Percentiles rank a stretch among this genome's conserved stretches.
phyloP scores from a whole-genome alignment of 23 tunicate genomes.

The Oikopleura vanhoeffeni region DNA sequence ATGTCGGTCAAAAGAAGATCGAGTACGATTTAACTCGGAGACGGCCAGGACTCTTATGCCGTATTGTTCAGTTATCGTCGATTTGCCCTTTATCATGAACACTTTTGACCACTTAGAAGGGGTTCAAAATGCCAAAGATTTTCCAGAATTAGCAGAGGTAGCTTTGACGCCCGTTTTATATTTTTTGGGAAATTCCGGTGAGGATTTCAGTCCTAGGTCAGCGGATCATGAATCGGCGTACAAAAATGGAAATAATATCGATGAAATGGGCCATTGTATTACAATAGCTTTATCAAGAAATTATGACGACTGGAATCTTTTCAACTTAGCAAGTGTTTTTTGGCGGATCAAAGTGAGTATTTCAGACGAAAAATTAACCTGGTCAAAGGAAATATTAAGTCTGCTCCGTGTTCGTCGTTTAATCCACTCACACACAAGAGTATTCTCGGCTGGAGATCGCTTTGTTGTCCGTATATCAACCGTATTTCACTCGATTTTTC shows the following conservation, averaged over 20 bases:
- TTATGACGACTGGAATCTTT: conserved; percentile 52
- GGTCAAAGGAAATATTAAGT: too few relatives aligned
- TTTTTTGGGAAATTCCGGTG: conserved; percentile 29
- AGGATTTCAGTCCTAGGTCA: conserved; percentile 35
- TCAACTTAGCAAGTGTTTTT: conserved; percentile 52
- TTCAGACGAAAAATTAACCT: too few relatives aligned
- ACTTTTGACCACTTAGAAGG: conserved; percentile 63
- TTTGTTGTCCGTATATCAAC: too few relatives aligned
- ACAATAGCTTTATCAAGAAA: conserved; percentile 19
- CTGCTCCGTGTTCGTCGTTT: too few relatives aligned
- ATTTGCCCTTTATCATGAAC: conserved; percentile 40
- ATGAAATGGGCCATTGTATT: background rate
- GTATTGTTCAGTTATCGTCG: conserved; percentile 27
- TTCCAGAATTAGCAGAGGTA: background rate
- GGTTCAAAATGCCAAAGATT: background rate
- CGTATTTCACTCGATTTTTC: too few relatives aligned
- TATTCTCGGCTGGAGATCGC: too few relatives aligned
- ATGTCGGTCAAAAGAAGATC: background rate
- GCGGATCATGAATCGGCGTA: conserved; percentile 19
- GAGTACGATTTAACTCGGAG: background rate
- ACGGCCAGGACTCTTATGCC: conserved; percentile 18
- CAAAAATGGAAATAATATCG: conserved; percentile 28
- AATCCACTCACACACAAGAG: too few relatives aligned
- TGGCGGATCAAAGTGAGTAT: conserved; percentile 87
- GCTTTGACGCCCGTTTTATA: conserved; percentile 17